Base-by-base conservation (phyloP, 2,888 invertebrate genomes). In the Hetaerina titia region DNA sequence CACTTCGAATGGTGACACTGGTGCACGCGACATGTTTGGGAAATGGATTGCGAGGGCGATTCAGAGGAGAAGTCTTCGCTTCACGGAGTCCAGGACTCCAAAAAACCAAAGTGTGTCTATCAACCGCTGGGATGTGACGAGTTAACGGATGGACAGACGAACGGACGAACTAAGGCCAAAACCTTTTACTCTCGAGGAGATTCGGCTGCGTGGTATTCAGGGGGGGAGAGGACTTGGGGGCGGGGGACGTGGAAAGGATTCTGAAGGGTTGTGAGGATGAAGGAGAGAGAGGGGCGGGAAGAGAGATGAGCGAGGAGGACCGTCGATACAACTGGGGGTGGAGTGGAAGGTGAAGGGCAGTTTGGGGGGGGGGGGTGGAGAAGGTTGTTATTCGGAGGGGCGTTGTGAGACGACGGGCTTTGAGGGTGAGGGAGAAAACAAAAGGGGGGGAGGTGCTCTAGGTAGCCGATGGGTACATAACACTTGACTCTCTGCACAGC, bases 401-500 rank as follows among this genome's bases (percentile, higher is more conserved):
- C 56, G n/a, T 89, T 89, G 22, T 89, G 89, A 89, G 58, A 45
- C 89, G 45, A 88, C 88, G 88, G 45, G 88, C n/a, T 58, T 56
- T 58, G 22, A n/a, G 89, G 57, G 58, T 57, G 89, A 8, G 90
- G 31, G 92, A 19, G 11, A 56, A 56, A 15, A 92, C 69, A 69
- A 92, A 92, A 92, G 56, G 92, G 69, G 92, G 58, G 15, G 13
- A 31, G 13, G 31, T 22, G 45, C 45, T 60, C 92, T 92, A 92
- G 92, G 69, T 92, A 56, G 92, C 92, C 92, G 92, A 92, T 92
- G 69, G 69, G 64, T 92, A 92, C 56, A 69, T 92, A 81, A 57
- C 74, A 92, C 92, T 92, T 92, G 92, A 92, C 92, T 92, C 69
- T 57, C 64, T 64, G 45, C 69, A n/a, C 69, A 74, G 92, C 74